phyloP scores from a whole-genome alignment of 2,113 vertebrate species.

The Protobothrops flavoviridis region DNA sequence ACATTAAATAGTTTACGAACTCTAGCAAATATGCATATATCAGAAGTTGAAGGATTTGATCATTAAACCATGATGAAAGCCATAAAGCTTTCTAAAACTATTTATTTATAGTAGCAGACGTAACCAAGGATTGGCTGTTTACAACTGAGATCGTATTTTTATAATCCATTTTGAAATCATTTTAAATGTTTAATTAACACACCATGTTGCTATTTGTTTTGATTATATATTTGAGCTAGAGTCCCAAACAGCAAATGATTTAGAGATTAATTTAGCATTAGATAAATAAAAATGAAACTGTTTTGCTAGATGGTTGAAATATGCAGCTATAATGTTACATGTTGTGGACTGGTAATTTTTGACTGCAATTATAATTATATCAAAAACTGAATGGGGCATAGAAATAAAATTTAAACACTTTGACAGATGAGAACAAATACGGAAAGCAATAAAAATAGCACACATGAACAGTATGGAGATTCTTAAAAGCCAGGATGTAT shows the following conservation, averaged over 20 bases:
- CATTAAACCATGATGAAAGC: not conserved
- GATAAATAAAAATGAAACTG: conserved; percentile 11
- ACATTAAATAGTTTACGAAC: not conserved
- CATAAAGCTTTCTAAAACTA: conserved; percentile 4
- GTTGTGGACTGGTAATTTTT: not conserved
- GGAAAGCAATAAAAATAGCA: not conserved
- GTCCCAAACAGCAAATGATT: conserved; percentile 10
- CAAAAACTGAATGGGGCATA: not conserved
- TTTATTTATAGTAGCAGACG: not conserved
- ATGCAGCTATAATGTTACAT: not conserved
- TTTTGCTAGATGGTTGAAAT: conserved; percentile 1
- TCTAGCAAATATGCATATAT: not conserved
- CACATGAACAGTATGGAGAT: not conserved
- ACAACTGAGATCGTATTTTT: conserved; percentile 4
- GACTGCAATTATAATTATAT: not conserved
- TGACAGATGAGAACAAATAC: conserved; percentile 2
- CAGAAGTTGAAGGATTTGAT: not conserved
- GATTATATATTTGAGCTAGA: conserved; percentile 13
- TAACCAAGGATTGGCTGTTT: not conserved
- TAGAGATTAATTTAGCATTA: conserved; percentile 13
- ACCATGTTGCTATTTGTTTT: conserved; percentile 3
- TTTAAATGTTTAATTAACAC: conserved; percentile 27
- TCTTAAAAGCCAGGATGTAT: not conserved
- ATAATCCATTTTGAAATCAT: not conserved
- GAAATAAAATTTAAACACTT: not conserved